phyloP scores from a whole-genome alignment of 2,797 vertebrate genomes.

The Bradypus variegatus region DNA sequence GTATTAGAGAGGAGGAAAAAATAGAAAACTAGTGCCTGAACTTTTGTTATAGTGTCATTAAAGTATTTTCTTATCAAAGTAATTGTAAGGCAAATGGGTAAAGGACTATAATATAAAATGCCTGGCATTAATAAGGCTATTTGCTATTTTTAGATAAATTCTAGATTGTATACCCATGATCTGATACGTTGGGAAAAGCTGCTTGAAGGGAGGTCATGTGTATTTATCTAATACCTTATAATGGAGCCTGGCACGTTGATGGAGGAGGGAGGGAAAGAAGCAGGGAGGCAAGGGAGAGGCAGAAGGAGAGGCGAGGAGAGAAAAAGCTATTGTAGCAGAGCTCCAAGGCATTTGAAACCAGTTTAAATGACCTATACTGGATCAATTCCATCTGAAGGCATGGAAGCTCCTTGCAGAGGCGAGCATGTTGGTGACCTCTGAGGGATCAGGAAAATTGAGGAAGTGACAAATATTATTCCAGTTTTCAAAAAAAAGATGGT shows the following conservation, averaged over 20 bases:
- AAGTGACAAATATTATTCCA: not conserved
- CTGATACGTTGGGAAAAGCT: not conserved
- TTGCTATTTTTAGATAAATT: not conserved
- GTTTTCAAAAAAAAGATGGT: not conserved
- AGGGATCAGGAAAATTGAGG: not conserved
- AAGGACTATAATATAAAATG: not conserved
- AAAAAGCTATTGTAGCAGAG: not conserved
- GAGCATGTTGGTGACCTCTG: not conserved
- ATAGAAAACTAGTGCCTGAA: not conserved
- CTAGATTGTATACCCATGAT: not conserved
- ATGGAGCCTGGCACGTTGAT: not conserved
- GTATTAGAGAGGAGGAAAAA: not conserved
- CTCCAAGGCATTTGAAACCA: no score
- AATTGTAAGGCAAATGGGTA: not conserved
- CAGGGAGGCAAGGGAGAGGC: fast-evolving
- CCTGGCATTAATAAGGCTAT: not conserved
- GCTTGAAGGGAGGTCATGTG: not conserved
- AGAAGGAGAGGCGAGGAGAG: not conserved
- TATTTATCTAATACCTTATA: not conserved
- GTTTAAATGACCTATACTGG: not conserved
- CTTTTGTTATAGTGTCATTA: not conserved
- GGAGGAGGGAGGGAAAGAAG: not conserved
- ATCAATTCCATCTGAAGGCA: not conserved
- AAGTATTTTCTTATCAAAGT: not conserved
- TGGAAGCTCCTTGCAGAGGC: fast-evolving